These are phyloP conservation scores for Megalopta genalis DNA, from an alignment of 1,140 invertebrate species.

Conservation along the genomic window DNA sequence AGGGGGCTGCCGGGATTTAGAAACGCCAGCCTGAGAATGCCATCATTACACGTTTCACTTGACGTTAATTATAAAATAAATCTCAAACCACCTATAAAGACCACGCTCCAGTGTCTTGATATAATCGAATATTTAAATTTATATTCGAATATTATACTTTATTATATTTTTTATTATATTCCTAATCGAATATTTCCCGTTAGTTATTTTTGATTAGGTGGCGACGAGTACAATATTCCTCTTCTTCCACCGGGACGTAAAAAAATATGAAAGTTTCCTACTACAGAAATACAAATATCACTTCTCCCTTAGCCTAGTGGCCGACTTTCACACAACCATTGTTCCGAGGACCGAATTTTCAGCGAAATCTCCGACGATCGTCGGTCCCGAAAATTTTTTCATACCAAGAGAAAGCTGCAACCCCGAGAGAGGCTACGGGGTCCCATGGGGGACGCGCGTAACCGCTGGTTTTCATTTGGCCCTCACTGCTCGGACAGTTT, in stretches of 20 bases:
- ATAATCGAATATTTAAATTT: too few species aligned
- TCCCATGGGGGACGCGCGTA: neutral
- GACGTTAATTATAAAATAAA: neutral
- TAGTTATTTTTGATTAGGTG: too few species aligned
- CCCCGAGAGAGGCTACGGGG: neutral
- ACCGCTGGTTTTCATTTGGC: conserved; percentile 25
- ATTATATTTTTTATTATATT: too few species aligned
- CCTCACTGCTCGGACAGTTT: conserved; percentile 10
- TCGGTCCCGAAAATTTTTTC: conserved; percentile 43
- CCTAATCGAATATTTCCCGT: too few species aligned
- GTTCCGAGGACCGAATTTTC: conserved; percentile 27
- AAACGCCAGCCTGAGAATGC: neutral
- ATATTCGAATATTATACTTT: too few species aligned
- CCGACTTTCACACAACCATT: conserved; percentile 21
- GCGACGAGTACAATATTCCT: too few species aligned
- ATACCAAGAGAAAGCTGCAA: conserved; percentile 56
- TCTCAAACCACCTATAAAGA: neutral
- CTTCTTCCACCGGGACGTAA: too few species aligned
- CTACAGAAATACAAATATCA: neutral
- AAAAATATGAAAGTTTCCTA: neutral
- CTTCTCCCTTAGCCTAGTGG: neutral
- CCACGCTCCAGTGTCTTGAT: too few species aligned
- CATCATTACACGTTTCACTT: neutral
- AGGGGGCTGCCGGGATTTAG: neutral
- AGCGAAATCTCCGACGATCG: conserved; percentile 26